Evolutionary conservation across 1,140 invertebrate genomes (phyloP), one percentile per base, ranked within the genome.

Genomic region (Stegodyphus mimosarum): DNA sequence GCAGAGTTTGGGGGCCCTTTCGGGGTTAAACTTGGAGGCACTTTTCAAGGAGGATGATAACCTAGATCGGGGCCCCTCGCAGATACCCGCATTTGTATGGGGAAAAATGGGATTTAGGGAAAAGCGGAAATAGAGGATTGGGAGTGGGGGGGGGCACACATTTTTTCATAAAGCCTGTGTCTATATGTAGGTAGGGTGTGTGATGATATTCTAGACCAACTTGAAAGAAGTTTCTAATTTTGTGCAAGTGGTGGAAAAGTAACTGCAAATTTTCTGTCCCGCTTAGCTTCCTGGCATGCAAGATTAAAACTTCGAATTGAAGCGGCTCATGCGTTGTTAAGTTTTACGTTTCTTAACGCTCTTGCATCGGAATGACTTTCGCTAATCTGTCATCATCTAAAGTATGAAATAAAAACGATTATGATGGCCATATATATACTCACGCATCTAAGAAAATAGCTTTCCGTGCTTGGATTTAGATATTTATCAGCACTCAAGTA

Each of bases 181-280:
- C 73, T 75, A 72, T 51, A 72, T 64, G 79, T 69, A 69, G n/a
- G 48, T n/a, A 69, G 60, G 55, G 78, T 48, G 79, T 67, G 72
- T 84, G 81, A 69, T 75, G 81, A 84, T 84, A 84, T 84, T 84
- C 72, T 69, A 76, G 71, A 76, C 50, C 71, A 73, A 72, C 71
- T 53, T 74, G 55, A 74, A 66, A 83, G 60, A 73, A 18, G 33
- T 33, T 33, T 33, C 33, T 33, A 33, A 33, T 33, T 33, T 33
- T 33, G 33, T 33, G 33, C 33, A 33, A 33, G 33, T 33, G 33
- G 33, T 33, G 33, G 3, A 33, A 60, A 60, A 60, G 55, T 60
- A 60, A 60, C 55, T 9, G 55, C 55, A 33, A 33, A 33, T 33
- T 33, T 33, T 33, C 33, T 3, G 33, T 33, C 33, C 33, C 33